Evolutionary conservation across 1,140 invertebrate genomes (phyloP).

Genomic region (Paraescarpia echinospica): DNA sequence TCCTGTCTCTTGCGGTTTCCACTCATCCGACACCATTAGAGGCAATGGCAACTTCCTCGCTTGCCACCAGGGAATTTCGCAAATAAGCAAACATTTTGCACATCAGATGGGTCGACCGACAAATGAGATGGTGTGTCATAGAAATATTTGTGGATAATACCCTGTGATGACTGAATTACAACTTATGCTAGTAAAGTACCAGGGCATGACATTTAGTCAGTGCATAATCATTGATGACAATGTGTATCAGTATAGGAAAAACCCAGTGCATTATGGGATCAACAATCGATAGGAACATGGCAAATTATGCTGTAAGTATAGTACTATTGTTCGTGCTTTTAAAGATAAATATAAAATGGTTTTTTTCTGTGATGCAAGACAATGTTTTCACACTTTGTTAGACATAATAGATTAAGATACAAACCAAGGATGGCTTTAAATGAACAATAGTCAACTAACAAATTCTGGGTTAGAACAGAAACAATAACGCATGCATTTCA

Average conservation of each 20-base stretch:
- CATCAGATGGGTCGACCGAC: not conserved
- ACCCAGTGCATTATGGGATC: too few species aligned
- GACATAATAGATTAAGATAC: too few species aligned
- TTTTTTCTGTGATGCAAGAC: too few species aligned
- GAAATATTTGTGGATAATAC: not conserved
- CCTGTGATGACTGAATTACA: not conserved
- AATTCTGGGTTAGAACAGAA: too few species aligned
- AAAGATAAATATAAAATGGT: too few species aligned
- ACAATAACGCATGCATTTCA: too few species aligned
- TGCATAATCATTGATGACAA: not conserved
- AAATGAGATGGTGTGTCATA: not conserved
- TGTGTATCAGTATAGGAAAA: not conserved
- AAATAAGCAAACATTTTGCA: not conserved
- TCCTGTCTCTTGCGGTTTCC: not conserved
- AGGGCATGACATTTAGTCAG: not conserved
- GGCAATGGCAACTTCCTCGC: not conserved
- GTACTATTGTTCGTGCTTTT: too few species aligned
- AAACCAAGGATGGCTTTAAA: too few species aligned
- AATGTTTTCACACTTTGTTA: too few species aligned
- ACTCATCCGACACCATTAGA: not conserved
- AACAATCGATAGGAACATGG: too few species aligned
- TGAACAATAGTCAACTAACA: too few species aligned
- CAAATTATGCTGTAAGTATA: too few species aligned
- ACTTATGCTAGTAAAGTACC: not conserved
- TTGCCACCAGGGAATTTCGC: not conserved